Percentiles rank a stretch among this genome's conserved stretches.
These are phyloP conservation scores for Hypotaenidia philippensis DNA, from an alignment of 2,797 vertebrate species.

Conservation along the genomic window DNA sequence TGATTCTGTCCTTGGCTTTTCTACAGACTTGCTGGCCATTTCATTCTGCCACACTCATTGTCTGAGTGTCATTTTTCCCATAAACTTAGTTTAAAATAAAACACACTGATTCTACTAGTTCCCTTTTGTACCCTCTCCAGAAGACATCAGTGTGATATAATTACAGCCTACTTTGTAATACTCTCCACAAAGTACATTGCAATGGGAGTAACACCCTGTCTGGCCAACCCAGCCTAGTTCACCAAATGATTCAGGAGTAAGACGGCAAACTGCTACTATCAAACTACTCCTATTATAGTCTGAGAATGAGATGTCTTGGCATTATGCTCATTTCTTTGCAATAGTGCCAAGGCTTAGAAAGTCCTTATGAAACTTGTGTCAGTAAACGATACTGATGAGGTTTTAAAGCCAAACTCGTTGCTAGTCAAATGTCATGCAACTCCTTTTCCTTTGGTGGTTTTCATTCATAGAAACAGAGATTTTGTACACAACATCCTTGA, in stretches of 20 bases:
- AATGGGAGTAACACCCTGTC: background rate
- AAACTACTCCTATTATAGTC: background rate
- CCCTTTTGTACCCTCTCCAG: background rate
- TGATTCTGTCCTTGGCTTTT: background rate
- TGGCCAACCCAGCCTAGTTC: background rate
- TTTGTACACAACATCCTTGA: background rate
- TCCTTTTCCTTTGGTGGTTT: background rate
- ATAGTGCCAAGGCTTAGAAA: background rate
- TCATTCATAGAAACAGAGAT: background rate
- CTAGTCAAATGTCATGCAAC: background rate
- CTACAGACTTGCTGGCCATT: background rate
- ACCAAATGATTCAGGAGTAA: background rate
- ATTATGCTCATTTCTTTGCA: background rate
- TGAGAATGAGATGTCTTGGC: background rate
- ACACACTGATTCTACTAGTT: background rate
- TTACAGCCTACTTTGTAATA: background rate
- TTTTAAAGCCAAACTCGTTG: background rate
- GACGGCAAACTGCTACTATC: background rate
- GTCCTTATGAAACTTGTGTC: background rate
- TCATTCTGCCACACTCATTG: background rate
- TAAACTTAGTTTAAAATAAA: background rate
- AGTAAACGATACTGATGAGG: background rate
- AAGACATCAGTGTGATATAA: background rate
- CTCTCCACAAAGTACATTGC: background rate
- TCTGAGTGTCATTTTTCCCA: background rate